Conservation (phyloP, 2,888 invertebrate species). For the Bellardia pandia region DNA sequence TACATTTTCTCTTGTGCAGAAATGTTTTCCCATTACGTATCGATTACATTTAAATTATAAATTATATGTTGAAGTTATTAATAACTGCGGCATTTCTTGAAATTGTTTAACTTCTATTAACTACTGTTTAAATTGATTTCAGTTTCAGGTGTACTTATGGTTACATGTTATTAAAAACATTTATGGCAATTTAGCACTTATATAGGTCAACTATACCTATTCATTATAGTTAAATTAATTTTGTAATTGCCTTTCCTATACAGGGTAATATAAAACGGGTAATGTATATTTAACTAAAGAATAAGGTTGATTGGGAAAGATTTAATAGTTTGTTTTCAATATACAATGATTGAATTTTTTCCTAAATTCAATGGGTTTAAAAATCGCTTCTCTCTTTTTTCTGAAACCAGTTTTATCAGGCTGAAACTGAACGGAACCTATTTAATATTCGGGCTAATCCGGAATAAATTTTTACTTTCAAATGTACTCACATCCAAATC, state of each 20-base stretch:
- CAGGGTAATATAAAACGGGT: not conserved
- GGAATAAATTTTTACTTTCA: too few relatives aligned
- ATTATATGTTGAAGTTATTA: constrained; percentile 47
- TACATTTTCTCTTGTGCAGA: not conserved
- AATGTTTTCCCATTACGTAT: constrained; percentile 35
- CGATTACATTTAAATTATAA: constrained; percentile 53
- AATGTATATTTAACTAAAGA: too few relatives aligned
- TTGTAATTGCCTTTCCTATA: not conserved
- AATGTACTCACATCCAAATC: too few relatives aligned
- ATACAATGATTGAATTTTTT: too few relatives aligned
- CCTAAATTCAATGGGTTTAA: too few relatives aligned
- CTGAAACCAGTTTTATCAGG: too few relatives aligned
- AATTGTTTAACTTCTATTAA: constrained; percentile 33
- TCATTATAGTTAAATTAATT: constrained; percentile 35
- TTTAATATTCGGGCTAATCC: too few relatives aligned
- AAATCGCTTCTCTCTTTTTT: too few relatives aligned
- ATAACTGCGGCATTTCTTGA: constrained; percentile 41
- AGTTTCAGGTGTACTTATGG: not conserved
- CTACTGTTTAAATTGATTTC: constrained; percentile 48
- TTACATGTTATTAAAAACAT: constrained; percentile 28
- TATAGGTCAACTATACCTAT: constrained; percentile 55
- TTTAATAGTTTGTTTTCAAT: too few relatives aligned
- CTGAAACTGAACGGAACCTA: too few relatives aligned
- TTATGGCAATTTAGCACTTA: constrained; percentile 42
- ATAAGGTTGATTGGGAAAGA: too few relatives aligned